Base-by-base conservation (phyloP, 2,888 invertebrate species). In the Parasteatoda lunata region DNA sequence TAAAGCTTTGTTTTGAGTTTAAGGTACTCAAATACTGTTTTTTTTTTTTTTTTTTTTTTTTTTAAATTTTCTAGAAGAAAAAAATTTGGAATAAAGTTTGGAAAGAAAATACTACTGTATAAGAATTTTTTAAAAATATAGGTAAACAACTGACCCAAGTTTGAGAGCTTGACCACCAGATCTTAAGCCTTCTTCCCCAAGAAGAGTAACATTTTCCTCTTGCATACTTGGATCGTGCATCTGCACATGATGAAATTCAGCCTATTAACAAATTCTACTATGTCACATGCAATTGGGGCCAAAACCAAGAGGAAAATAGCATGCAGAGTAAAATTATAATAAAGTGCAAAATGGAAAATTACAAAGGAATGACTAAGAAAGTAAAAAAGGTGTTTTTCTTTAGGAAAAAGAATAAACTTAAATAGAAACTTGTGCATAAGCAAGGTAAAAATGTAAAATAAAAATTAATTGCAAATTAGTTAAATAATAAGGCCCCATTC, bases 131-230 rank as follows among this genome's bases (percentile, higher is more conserved):
- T 30, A 30, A 30, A 30, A 30, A 30, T 30, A 30, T 30, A 30
- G 30, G 1, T 59, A 9, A 59, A 59, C n/a, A 59, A 59, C 59
- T 90, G 90, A 98, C 98, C 98, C 98, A 93, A 98, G 95, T 94
- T 98, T 97, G 93, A 98, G 95, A 93, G 97, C 97, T 94, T 98
- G 98, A 94, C 97, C 97, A 93, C 97, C 96, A 92, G 97, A 96
- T 93, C 96, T 95, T 92, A 97, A 95, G 92, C 96, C 97, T 94
- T 98, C 98, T 94, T 98, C 98, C 93, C 97, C 97, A 92, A 98
- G 95, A 92, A 98, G 95, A 91, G 97, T 97, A 92, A 97, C 96
- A 93, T 97, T 97, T 93, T 98, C 97, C 64, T 93, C 96, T 94
- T 98, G 92, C 84, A 93, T 97, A 93, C 96, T 96, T 92, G 97